These are phyloP conservation scores for Apostichopus parvimensis DNA, from an alignment of 35 echinoderm and acorn worm species.

Conservation along the genomic window DNA sequence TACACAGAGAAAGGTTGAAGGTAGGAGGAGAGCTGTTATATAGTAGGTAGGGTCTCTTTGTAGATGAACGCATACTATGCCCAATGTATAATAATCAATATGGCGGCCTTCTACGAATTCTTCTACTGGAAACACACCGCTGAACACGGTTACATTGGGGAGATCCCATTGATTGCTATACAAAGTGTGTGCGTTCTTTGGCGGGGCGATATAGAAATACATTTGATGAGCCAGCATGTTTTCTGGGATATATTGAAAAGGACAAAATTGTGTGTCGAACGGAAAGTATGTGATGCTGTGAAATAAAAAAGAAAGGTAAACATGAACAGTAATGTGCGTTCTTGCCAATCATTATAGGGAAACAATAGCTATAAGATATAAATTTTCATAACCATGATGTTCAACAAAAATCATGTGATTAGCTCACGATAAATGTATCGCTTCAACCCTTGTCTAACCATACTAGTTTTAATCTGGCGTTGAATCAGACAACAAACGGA, in stretches of 20 bases:
- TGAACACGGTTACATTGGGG: neutral
- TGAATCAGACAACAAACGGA: too few species aligned
- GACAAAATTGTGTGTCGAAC: neutral
- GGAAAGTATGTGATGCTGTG: conserved; percentile 28
- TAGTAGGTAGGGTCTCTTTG: conserved; percentile 1
- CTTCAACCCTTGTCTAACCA: too few species aligned
- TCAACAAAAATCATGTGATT: too few species aligned
- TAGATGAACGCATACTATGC: neutral
- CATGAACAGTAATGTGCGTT: too few species aligned
- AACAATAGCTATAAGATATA: too few species aligned
- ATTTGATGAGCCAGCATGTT: neutral
- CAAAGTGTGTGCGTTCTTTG: neutral
- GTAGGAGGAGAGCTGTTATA: neutral
- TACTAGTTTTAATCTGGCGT: too few species aligned
- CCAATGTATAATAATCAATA: neutral
- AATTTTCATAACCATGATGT: too few species aligned
- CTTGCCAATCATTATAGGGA: too few species aligned
- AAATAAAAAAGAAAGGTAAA: neutral
- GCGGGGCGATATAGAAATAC: neutral
- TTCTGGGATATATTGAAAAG: neutral
- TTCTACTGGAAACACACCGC: neutral
- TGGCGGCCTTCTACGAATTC: neutral
- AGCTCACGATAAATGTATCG: too few species aligned
- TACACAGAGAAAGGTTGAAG: conserved; percentile 5
- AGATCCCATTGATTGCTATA: neutral